Conservation (phyloP, 2,888 invertebrate species). For the Xestia ashworthii region DNA sequence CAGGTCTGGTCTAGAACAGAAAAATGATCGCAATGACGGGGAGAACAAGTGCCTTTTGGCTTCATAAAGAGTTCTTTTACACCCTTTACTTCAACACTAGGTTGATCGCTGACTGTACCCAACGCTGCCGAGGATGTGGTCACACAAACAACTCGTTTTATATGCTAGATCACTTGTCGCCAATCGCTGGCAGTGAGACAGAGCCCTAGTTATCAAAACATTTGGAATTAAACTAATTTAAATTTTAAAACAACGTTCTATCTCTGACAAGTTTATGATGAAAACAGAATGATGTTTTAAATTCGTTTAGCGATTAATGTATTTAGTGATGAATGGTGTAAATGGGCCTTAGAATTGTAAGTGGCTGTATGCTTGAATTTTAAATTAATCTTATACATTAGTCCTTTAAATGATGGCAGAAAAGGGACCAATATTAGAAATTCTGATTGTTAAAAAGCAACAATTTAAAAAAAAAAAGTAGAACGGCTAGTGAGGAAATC, state of each 20-base stretch:
- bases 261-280: not conserved
- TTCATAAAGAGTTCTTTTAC: too few relatives aligned
- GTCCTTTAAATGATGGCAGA: not conserved
- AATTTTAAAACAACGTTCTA: not conserved
- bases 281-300: not conserved
- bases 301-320: not conserved
- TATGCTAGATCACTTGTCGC: not conserved
- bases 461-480: not conserved
- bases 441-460: not conserved
- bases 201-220: not conserved
- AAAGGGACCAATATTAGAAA: not conserved
- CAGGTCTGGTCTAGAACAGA: too few relatives aligned
- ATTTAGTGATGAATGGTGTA: not conserved
- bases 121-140: too few relatives aligned
- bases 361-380: not conserved
- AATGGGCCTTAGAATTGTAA: not conserved
- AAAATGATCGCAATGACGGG: too few relatives aligned
- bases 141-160: not conserved
- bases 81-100: too few relatives aligned
- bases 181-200: not conserved
- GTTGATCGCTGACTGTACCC: too few relatives aligned
- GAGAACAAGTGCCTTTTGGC: too few relatives aligned
- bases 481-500: not conserved
- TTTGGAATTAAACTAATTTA: not conserved
- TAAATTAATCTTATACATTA: not conserved